A percentile compares a stretch with the other conserved stretches of the same genome.
Conservation (phyloP, 2,888 invertebrate genomes). For the Drosophila mulleri region DNA sequence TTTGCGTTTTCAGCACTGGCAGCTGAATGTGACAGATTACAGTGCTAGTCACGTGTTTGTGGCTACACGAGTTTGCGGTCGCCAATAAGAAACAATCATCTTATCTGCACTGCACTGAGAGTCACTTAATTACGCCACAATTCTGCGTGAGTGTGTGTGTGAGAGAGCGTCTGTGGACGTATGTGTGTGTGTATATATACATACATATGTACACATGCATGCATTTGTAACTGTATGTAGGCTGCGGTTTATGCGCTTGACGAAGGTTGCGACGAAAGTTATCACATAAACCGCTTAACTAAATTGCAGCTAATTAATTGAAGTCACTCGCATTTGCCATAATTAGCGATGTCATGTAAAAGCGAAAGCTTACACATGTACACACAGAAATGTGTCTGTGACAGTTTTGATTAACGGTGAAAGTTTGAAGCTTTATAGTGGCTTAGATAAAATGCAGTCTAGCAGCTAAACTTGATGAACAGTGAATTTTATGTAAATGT, state of each 20-base stretch:
- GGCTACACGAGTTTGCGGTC: constrained; percentile 48
- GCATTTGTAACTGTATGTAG: constrained; percentile 10
- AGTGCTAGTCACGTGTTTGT: constrained; percentile 28
- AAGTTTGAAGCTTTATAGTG: constrained; percentile 37
- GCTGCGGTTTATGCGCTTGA: constrained; percentile 50
- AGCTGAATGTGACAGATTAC: constrained; percentile 41
- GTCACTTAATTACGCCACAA: constrained; percentile 48
- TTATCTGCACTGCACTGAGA: constrained; percentile 43
- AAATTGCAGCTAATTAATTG: constrained; percentile 72
- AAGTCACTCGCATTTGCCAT: constrained; percentile 59
- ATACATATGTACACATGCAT: not conserved
- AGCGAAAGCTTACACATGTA: constrained; percentile 42
- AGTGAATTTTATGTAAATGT: constrained; percentile 1
- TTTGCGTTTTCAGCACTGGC: constrained; percentile 8
- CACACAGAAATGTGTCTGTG: not conserved
- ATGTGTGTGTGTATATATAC: not conserved
- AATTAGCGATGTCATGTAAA: constrained; percentile 55
- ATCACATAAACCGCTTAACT: constrained; percentile 67
- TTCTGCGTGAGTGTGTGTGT: not conserved
- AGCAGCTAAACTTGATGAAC: constrained; percentile 9
- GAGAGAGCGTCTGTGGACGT: not conserved
- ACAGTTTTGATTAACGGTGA: constrained; percentile 44
- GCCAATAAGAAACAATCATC: constrained; percentile 55
- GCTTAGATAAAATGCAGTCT: constrained; percentile 18
- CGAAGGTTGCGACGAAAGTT: constrained; percentile 52